A percentile compares a stretch with the other conserved stretches of the same genome.
Conservation (phyloP, 2,888 invertebrate species). For the Vesta saturnalis region DNA sequence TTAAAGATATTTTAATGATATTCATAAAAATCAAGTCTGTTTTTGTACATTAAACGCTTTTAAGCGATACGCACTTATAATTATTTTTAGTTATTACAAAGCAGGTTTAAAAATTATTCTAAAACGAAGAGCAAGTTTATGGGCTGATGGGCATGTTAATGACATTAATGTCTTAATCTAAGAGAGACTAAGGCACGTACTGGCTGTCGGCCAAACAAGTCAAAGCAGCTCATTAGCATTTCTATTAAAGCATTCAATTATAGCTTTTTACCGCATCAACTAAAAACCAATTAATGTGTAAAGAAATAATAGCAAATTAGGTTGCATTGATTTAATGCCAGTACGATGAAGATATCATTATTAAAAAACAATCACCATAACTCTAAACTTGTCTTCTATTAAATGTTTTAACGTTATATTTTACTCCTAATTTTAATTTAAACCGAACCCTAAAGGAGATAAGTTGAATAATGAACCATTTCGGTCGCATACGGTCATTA, state of each 20-base stretch:
- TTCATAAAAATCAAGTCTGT: background rate
- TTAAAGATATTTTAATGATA: background rate
- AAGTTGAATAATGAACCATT: conserved; percentile 13
- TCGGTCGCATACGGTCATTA: conserved; percentile 13
- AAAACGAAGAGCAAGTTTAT: conserved; percentile 25
- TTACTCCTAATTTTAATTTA: conserved; percentile 30
- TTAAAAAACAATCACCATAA: conserved; percentile 14
- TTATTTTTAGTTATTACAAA: conserved; percentile 5
- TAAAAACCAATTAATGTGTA: conserved; percentile 34
- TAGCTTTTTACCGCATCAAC: conserved; percentile 27
- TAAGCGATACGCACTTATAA: background rate
- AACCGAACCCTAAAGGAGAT: conserved; percentile 24
- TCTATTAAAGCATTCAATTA: conserved; percentile 28
- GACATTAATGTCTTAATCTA: conserved; percentile 38
- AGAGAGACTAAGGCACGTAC: conserved; percentile 21
- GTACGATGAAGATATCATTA: background rate
- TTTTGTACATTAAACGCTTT: background rate
- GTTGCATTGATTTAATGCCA: background rate
- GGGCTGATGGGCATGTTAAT: conserved; percentile 27
- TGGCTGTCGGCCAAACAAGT: conserved; percentile 30
- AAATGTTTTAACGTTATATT: conserved; percentile 22
- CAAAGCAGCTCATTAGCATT: conserved; percentile 37
- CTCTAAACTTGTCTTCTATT: conserved; percentile 24
- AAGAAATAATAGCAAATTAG: conserved; percentile 23
- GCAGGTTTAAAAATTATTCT: conserved; percentile 11